Conservation (phyloP, 2,113 vertebrate species). For the Polypterus senegalus region DNA sequence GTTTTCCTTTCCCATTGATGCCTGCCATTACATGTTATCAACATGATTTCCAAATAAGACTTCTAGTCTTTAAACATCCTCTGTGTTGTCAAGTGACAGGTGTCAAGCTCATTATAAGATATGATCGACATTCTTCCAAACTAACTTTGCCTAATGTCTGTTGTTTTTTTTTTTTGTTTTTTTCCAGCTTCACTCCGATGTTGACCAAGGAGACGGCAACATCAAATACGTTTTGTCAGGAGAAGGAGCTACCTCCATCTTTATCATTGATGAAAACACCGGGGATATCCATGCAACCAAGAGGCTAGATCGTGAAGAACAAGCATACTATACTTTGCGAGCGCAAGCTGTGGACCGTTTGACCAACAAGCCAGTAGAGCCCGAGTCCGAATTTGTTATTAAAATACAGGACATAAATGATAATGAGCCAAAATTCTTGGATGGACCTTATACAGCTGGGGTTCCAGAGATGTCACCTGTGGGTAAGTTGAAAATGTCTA, state of each 20-base stretch:
- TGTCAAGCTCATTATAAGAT: background rate
- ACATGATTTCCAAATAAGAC: too few relatives aligned
- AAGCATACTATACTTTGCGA: slow-evolving; percentile 84
- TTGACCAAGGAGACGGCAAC: slow-evolving; percentile 87
- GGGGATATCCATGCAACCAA: slow-evolving; percentile 95
- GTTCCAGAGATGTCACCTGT: slow-evolving; percentile 93
- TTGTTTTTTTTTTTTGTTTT: slow-evolving; percentile 31
- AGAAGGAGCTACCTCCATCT: slow-evolving; percentile 89
- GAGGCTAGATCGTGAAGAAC: slow-evolving; percentile 83
- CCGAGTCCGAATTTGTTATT: slow-evolving; percentile 83
- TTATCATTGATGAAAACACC: slow-evolving; percentile 94
- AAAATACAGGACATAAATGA: slow-evolving; percentile 97
- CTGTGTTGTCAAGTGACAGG: too few relatives aligned
- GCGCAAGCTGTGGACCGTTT: slow-evolving; percentile 80
- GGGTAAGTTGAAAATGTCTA: slow-evolving; percentile 53
- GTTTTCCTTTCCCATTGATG: too few relatives aligned
- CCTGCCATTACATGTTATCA: too few relatives aligned
- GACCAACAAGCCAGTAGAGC: slow-evolving; percentile 78
- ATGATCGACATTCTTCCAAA: slow-evolving; percentile 33
- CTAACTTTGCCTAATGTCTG: slow-evolving; percentile 49
- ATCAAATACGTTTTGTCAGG: slow-evolving; percentile 93
- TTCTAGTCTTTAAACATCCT: too few relatives aligned
- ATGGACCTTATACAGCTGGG: slow-evolving; percentile 79
- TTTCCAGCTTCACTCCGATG: slow-evolving; percentile 87
- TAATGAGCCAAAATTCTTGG: slow-evolving; percentile 88